These are phyloP conservation scores for Ophion costatus DNA, from an alignment of 2,888 invertebrate genomes.

Conservation along the genomic window DNA sequence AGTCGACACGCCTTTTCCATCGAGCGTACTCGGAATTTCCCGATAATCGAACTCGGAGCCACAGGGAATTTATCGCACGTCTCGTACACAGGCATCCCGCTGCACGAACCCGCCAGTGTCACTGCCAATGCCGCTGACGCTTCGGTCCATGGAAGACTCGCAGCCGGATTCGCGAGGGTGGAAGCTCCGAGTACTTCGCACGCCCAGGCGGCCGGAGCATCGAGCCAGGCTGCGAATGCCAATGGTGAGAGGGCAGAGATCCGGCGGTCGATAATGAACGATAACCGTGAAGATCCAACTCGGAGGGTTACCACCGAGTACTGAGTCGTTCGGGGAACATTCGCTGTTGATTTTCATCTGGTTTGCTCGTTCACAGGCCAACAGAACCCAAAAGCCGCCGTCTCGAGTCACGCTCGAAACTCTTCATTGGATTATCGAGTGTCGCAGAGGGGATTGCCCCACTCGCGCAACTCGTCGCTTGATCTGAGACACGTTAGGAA, in stretches of 20 bases:
- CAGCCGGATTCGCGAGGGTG: constrained; percentile 66
- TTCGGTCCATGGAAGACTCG: constrained; percentile 79
- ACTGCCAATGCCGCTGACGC: constrained; percentile 76
- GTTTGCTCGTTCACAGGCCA: constrained; percentile 65
- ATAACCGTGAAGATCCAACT: background rate
- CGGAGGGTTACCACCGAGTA: background rate
- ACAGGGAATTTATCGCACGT: background rate
- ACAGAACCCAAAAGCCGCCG: constrained; percentile 72
- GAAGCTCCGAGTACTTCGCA: constrained; percentile 73
- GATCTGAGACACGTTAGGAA: constrained; percentile 90
- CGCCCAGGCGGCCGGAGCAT: constrained; percentile 66
- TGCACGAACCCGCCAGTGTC: constrained; percentile 84
- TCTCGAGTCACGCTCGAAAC: constrained; percentile 87
- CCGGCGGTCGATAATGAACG: too few species aligned
- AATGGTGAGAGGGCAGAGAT: constrained; percentile 64
- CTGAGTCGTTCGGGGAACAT: background rate
- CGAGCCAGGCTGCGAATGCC: constrained; percentile 70
- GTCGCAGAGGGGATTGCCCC: constrained; percentile 85
- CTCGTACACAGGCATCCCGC: constrained; percentile 83
- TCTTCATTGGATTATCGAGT: constrained; percentile 92
- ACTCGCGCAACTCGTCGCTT: constrained; percentile 93
- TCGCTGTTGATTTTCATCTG: background rate
- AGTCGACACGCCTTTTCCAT: constrained; percentile 76
- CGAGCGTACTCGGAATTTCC: background rate
- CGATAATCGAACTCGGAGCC: background rate